phyloP scores from a whole-genome alignment of 2,113 vertebrate species.

The Apteryx owenii region DNA sequence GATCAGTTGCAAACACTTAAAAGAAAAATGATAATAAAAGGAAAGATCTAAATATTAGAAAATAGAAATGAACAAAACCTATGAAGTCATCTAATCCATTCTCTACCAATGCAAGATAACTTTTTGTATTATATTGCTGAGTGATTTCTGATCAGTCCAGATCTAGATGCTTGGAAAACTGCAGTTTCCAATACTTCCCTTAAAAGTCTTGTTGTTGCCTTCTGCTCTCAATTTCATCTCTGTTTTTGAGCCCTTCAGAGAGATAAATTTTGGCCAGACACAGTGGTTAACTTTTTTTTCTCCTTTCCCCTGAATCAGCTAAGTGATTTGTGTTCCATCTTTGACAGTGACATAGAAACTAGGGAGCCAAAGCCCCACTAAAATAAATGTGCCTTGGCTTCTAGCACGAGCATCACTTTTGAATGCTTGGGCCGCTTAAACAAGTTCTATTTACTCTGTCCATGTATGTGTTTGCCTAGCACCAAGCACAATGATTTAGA shows the following conservation, averaged over 20 bases:
- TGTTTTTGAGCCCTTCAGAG: neutral
- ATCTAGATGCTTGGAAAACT: neutral
- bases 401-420: neutral
- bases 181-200: neutral
- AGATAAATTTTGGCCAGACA: neutral
- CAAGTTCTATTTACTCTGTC: neutral
- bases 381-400: neutral
- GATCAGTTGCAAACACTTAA: slow-evolving; percentile 5
- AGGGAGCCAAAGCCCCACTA: neutral
- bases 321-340: neutral
- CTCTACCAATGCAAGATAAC: neutral
- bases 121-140: neutral
- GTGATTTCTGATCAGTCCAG: neutral
- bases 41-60: neutral
- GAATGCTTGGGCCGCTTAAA: neutral
- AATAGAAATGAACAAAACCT: neutral
- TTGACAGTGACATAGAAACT: neutral
- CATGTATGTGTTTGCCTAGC: neutral
- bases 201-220: fast-evolving
- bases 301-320: neutral
- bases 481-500: neutral
- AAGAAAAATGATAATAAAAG: slow-evolving; percentile 38
- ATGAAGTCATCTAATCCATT: neutral
- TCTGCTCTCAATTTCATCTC: neutral
- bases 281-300: neutral